Conservation (phyloP, 2,113 vertebrate genomes). For the Leptosomus discolor region DNA sequence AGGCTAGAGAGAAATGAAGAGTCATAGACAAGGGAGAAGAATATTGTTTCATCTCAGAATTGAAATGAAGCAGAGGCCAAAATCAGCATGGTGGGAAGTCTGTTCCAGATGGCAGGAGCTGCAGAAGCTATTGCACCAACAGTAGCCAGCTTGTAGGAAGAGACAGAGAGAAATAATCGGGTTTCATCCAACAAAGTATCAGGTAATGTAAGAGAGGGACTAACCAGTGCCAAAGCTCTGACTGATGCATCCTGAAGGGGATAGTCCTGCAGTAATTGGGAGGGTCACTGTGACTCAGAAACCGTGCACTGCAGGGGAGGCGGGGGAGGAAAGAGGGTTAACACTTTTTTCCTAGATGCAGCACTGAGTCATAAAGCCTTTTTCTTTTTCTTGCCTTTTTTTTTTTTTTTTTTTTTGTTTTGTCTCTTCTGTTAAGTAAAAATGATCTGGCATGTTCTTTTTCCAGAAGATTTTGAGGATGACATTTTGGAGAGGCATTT, state of each 20-base stretch:
- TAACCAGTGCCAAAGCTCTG: not conserved
- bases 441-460: not conserved
- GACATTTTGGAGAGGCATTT: not conserved
- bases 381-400: not conserved
- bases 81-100: slow-evolving; percentile 52
- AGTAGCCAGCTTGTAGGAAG: slow-evolving; percentile 36
- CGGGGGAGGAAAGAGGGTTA: not conserved
- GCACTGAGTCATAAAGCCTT: slow-evolving; percentile 42
- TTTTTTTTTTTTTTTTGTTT: too few species aligned
- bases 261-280: slow-evolving; percentile 11
- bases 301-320: not conserved
- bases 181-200: slow-evolving; percentile 14
- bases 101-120: slow-evolving; percentile 59
- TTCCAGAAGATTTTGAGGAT: not conserved
- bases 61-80: slow-evolving; percentile 42
- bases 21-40: slow-evolving; percentile 17
- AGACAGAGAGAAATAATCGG: not conserved
- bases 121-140: slow-evolving; percentile 47
- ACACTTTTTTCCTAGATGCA: slow-evolving; percentile 19
- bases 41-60: slow-evolving; percentile 49
- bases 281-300: slow-evolving; percentile 53
- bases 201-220: slow-evolving; percentile 7
- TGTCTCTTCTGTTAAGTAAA: not conserved
- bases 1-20: slow-evolving; percentile 21
- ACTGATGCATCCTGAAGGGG: not conserved